Base-by-base conservation (phyloP, 2,888 invertebrate species). In the Argyresthia goedartella region DNA sequence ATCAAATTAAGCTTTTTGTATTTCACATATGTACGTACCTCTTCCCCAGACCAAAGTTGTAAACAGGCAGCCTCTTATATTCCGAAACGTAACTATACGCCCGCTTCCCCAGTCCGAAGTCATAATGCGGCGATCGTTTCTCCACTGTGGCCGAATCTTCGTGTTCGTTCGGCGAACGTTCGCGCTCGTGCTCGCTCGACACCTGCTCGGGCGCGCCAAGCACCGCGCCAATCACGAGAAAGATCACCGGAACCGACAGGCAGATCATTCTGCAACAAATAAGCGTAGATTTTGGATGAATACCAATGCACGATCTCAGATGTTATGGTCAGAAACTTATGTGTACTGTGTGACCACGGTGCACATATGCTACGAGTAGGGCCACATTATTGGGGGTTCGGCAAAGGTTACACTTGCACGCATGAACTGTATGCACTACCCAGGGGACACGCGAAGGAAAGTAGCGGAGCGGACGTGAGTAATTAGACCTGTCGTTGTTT, bases 41-140 rank as follows among this genome's bases (percentile, higher is more conserved):
- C 59, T 90, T 90, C 0, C 90, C 90, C 45, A 90, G 65, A 11
- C 90, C 90, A 58, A 90, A 90, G 62, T 88, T 88, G 62, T 89
- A 90, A 0, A 87, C 87, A 0, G 87, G 87, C 7, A 90, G 76
- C 56, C 91, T 74, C 59, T 91, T 91, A 60, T 89, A 90, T 57
- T 91, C 90, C 0, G 90, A 89, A 0, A 90, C 89, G 63, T 91
- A 91, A 63, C 88, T 89, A 64, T 90, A 90, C 0, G 86, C 87
- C 3, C 88, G 63, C 60, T 89, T 88, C 47, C 88, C 89, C 1
- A 88, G 66, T 0, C 88, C 88, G 57, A 88, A 88, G 67, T 88
- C 78, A 60, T 88, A 88, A 46, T 88, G 88, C 0, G 89, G 84
- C 1, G 87, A 84, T 36, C 87, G 66, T 58, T 86, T 87, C 59